Evolutionary conservation across 1,140 invertebrate genomes (phyloP).

Genomic region (Cotesia chilonis): DNA sequence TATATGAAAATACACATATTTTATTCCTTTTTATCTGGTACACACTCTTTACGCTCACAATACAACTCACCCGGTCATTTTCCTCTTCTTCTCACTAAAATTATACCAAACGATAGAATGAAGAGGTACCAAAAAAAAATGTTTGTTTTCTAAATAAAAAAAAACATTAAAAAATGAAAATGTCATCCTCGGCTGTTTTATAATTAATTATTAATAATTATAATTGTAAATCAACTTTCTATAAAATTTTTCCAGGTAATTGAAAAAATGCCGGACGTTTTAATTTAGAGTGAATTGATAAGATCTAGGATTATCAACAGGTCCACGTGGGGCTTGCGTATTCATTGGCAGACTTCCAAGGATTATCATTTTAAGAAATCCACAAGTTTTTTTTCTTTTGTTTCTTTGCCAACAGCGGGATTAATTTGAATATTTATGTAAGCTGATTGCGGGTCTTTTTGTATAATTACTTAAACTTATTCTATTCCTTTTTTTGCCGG

Average conservation of each 20-base stretch:
- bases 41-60: not conserved
- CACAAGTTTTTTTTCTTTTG: slow-evolving; percentile 3
- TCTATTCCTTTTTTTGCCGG: too few relatives aligned
- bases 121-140: too few relatives aligned
- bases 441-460: too few relatives aligned
- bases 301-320: slow-evolving; percentile 59
- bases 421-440: not conserved
- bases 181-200: too few relatives aligned
- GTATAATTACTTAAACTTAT: too few relatives aligned
- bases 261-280: not conserved
- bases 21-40: slow-evolving; percentile 17
- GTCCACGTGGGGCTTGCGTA: slow-evolving; percentile 55
- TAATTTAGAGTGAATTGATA: not conserved
- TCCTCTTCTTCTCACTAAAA: too few relatives aligned
- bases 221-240: too few relatives aligned
- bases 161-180: too few relatives aligned
- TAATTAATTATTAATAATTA: too few relatives aligned
- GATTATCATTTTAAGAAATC: slow-evolving; percentile 10
- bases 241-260: not conserved
- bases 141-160: too few relatives aligned
- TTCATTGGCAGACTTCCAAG: slow-evolving; percentile 64
- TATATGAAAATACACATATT: not conserved
- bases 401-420: not conserved
- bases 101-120: too few relatives aligned
- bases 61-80: too few relatives aligned